Base-by-base conservation (phyloP, 1,140 invertebrate genomes). In the Diachasma alloeum region DNA sequence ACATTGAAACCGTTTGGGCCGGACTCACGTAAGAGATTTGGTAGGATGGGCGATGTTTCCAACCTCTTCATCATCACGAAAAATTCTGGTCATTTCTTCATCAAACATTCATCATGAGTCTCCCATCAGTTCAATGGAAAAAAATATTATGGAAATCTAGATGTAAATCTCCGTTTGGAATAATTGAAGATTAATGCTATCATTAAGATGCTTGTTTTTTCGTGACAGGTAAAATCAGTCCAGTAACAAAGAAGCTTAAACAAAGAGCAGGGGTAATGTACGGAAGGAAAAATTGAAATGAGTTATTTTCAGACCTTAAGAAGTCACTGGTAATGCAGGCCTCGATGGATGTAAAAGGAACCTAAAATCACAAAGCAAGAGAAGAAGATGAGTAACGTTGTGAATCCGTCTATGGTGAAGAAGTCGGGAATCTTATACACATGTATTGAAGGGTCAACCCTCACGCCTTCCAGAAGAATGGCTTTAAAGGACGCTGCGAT, bases 401-500 rank as follows among this genome's bases (percentile, higher is more conserved):
- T 63, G 22, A 63, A 63, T 8, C 17, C 22, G 2, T 22, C 6
- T 59, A 63, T 3, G 22, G 13, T 24, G 17, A 24, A 24, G 22
- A 11, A 24, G 56, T 22, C 13, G 8, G 17, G n/a, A n/a, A 24
- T 10, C 24, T 11, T 19, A 59, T 19, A 24, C 11, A 24, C 31
- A 13, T 37, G 13, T 66, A 66, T 66, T 66, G 63, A 67, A 67
- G 3, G 15, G 4, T 10, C 6, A 13, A 67, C 9, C 2, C 11
- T 11, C 26, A 11, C 26, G 3, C 17, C 4, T 67, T 10, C 10
- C 11, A 63, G 17, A 63, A 36, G 31, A 36, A 36, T 36, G 24
- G 19, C 44, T 46, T n/a, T 24, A 46, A 31, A 53, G 17, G 69
- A 26, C n/a, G 19, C 66, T 26, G 8, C 37, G 79, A 48, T 81